These are phyloP conservation scores for Tinamus major DNA, from an alignment of 2,797 vertebrate genomes.

Conservation along the genomic window DNA sequence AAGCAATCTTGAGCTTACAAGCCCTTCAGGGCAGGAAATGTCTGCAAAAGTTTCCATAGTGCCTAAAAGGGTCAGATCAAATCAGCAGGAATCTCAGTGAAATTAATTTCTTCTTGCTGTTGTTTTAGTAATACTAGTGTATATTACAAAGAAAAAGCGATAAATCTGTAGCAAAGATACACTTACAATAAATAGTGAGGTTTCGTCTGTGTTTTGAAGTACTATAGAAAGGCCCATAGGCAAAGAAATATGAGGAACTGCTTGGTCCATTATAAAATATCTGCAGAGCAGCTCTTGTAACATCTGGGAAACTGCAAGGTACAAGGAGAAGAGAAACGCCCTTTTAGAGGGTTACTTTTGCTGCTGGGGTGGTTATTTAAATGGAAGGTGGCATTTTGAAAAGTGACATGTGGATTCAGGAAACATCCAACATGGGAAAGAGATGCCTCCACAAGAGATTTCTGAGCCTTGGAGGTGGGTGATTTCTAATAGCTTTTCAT, in stretches of 20 bases:
- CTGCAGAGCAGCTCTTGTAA: not conserved
- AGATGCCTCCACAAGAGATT: not conserved
- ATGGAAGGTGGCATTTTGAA: not conserved
- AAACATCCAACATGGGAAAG: not conserved
- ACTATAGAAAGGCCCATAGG: not conserved
- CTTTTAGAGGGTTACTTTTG: not conserved
- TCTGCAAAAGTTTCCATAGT: not conserved
- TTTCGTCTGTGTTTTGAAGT: constrained; percentile 36
- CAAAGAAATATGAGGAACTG: not conserved
- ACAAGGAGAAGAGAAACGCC: not conserved
- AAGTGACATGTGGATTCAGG: not conserved
- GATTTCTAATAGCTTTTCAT: not conserved
- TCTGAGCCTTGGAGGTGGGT: not conserved
- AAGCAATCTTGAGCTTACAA: not conserved
- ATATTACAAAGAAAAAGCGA: not conserved
- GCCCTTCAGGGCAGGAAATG: not conserved
- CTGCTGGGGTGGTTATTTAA: not conserved
- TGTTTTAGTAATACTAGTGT: not conserved
- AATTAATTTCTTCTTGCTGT: not conserved
- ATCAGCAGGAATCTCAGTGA: not conserved
- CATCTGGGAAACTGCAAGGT: accelerated
- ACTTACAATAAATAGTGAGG: constrained; percentile 33
- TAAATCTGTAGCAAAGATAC: not conserved
- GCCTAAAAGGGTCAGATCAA: not conserved
- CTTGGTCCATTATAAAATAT: not conserved